phyloP scores from a whole-genome alignment of 2,113 vertebrate genomes.

The Notarius lentiginosus region DNA sequence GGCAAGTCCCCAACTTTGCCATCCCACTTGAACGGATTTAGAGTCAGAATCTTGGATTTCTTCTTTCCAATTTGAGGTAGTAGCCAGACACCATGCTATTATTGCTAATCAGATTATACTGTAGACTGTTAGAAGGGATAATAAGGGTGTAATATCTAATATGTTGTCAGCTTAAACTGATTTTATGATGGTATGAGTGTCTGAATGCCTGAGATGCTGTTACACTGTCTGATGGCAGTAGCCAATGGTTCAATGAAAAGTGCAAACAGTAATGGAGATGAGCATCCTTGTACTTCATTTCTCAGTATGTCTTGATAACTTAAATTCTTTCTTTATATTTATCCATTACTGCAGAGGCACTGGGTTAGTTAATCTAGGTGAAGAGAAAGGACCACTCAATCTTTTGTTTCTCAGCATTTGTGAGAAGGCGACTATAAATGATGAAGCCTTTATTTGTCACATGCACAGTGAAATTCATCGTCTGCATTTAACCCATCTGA shows the following conservation, averaged over 20 bases:
- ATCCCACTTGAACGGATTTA: not conserved
- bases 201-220: not conserved
- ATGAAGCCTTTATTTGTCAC: too few species aligned
- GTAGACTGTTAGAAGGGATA: not conserved
- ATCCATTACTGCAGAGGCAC: not conserved
- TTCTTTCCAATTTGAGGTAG: not conserved
- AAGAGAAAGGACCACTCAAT: not conserved
- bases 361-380: not conserved
- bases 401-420: not conserved
- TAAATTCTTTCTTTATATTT: not conserved
- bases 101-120: not conserved
- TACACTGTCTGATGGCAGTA: not conserved
- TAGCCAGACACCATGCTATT: not conserved
- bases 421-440: not conserved
- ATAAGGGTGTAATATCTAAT: conserved; percentile 9
- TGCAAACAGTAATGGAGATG: not conserved
- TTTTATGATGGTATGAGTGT: not conserved
- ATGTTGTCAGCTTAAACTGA: not conserved
- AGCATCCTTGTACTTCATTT: not conserved
- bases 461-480: too few species aligned
- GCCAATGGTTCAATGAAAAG: not conserved
- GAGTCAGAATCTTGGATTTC: not conserved
- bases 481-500: too few species aligned
- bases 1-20: not conserved
- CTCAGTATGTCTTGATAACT: not conserved